phyloP scores from a whole-genome alignment of 2,797 vertebrate genomes.

The Leucoraja ocellata region DNA sequence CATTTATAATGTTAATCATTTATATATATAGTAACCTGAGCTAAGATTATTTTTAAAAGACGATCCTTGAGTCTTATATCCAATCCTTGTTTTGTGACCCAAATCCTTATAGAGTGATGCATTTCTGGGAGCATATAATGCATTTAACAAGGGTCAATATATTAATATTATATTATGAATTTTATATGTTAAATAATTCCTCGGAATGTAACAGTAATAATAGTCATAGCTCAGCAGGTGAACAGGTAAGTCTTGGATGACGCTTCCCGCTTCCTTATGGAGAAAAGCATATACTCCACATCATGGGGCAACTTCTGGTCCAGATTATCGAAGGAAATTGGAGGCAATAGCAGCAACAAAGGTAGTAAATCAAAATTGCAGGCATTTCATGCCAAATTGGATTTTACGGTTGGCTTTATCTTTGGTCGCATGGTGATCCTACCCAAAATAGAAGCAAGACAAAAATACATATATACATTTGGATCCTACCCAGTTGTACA shows the following conservation, averaged over 20 bases:
- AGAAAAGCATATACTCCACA: not conserved
- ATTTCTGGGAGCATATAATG: not conserved
- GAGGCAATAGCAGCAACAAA: not conserved
- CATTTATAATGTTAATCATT: not conserved
- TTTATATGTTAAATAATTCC: not conserved
- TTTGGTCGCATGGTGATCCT: not conserved
- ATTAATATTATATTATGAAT: not conserved
- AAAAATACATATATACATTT: not conserved
- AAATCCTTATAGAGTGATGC: not conserved
- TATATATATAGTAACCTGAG: too few relatives aligned
- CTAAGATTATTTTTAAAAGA: not conserved
- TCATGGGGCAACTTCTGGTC: not conserved
- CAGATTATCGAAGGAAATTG: not conserved
- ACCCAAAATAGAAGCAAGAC: not conserved
- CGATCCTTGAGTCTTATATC: not conserved
- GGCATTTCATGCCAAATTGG: not conserved
- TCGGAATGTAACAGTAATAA: conserved; percentile 6
- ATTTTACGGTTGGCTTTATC: not conserved
- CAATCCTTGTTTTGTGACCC: not conserved
- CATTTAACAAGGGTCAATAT: not conserved
- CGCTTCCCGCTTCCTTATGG: not conserved
- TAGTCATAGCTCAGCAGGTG: not conserved
- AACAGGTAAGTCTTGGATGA: not conserved
- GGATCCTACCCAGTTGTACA: not conserved
- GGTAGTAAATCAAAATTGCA: not conserved